phyloP scores from a whole-genome alignment of 2,888 invertebrate genomes.

The Odontothrips loti region DNA sequence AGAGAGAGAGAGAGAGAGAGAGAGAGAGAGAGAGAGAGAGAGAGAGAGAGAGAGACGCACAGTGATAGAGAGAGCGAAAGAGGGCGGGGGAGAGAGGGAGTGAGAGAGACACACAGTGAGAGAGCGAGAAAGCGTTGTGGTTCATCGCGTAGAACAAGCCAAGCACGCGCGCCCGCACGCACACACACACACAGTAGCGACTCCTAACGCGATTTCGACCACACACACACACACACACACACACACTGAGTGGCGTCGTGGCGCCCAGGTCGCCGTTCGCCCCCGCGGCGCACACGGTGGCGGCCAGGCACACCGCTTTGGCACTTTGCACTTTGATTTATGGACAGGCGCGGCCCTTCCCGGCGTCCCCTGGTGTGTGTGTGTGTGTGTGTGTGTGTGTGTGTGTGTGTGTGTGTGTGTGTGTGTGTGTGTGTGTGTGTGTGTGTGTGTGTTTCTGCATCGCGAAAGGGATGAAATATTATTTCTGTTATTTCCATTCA shows the following conservation, averaged over 20 bases:
- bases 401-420: too few relatives aligned
- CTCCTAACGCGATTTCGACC: slow-evolving; percentile 8
- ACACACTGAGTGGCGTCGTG: neutral
- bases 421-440: neutral
- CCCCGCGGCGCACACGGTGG: neutral
- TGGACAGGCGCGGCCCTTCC: slow-evolving; percentile 6
- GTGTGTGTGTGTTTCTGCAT: neutral
- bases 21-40: slow-evolving; percentile 1
- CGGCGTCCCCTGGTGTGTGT: neutral
- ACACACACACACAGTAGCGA: neutral
- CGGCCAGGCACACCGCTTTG: slow-evolving; percentile 19
- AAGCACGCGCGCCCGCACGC: neutral
- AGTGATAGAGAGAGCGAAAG: neutral
- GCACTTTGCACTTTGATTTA: slow-evolving; percentile 25
- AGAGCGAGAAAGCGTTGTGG: neutral
- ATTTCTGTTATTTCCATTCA: slow-evolving; percentile 23
- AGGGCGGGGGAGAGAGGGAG: neutral
- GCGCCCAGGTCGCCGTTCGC: neutral
- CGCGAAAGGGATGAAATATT: slow-evolving; percentile 9
- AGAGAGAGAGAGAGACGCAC: neutral
- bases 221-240: slow-evolving; percentile 3
- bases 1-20: neutral
- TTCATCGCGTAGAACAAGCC: neutral
- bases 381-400: neutral
- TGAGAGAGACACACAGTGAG: neutral